A percentile compares a stretch with the other conserved stretches of the same genome.
These are phyloP conservation scores for Halesus radiatus DNA, from an alignment of 1,140 invertebrate genomes.

Conservation along the genomic window DNA sequence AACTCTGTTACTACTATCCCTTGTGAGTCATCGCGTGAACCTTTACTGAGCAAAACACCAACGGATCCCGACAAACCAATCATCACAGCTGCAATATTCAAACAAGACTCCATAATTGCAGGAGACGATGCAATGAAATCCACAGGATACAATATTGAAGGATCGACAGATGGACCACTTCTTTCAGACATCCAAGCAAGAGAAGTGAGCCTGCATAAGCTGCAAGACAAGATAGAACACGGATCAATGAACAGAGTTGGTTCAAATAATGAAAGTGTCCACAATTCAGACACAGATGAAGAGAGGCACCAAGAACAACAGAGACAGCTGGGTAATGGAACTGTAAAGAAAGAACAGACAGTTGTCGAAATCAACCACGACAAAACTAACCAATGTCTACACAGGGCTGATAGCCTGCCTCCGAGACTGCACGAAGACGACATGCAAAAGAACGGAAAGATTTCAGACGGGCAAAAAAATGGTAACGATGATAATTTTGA, in stretches of 20 bases:
- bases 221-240: conserved; percentile 64
- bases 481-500: conserved; percentile 59
- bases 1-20: conserved; percentile 64
- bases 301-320: conserved; percentile 55
- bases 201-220: conserved; percentile 66
- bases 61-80: conserved; percentile 74
- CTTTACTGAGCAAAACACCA: conserved; percentile 65
- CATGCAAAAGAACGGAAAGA: conserved; percentile 45
- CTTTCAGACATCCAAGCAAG: conserved; percentile 68
- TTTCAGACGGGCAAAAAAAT: conserved; percentile 53
- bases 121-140: conserved; percentile 65
- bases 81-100: conserved; percentile 77
- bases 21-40: conserved; percentile 70
- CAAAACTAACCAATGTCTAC: conserved; percentile 61
- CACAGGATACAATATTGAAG: conserved; percentile 68
- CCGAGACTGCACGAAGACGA: conserved; percentile 62
- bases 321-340: conserved; percentile 52
- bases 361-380: conserved; percentile 63
- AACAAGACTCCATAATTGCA: conserved; percentile 71
- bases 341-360: conserved; percentile 52
- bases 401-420: conserved; percentile 64
- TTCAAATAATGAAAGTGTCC: conserved; percentile 62
- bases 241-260: conserved; percentile 50
- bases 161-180: conserved; percentile 67
- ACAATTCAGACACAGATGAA: conserved; percentile 53